phyloP scores from a whole-genome alignment of 2,888 invertebrate species.

The Creontiades dilutus region DNA sequence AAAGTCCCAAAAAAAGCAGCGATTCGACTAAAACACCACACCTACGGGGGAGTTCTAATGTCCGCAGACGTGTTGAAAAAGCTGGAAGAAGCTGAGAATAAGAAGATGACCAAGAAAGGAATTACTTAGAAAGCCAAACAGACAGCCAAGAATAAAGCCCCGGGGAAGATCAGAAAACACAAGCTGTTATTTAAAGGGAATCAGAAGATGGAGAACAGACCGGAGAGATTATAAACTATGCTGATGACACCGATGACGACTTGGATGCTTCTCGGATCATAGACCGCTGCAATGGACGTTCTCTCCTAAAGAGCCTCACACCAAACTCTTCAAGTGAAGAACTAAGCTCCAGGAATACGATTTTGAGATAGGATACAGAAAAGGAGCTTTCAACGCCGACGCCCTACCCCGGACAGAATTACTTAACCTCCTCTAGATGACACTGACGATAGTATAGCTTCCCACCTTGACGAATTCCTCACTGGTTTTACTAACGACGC shows the following conservation, averaged over 20 bases:
- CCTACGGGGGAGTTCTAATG: conserved; percentile 30
- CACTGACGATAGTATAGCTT: too few relatives aligned
- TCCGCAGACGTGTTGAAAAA: conserved; percentile 46
- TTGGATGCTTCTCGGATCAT: background rate
- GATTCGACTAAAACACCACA: conserved; percentile 44
- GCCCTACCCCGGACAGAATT: too few relatives aligned
- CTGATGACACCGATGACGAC: conserved; percentile 10
- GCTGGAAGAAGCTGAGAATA: conserved; percentile 41
- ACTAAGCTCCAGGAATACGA: too few relatives aligned
- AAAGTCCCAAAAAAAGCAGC: conserved; percentile 25
- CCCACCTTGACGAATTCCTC: too few relatives aligned
- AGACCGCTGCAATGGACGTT: too few relatives aligned
- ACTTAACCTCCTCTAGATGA: too few relatives aligned
- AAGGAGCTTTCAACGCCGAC: too few relatives aligned
- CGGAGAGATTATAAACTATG: background rate
- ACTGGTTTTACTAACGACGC: too few relatives aligned
- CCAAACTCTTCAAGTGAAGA: too few relatives aligned
- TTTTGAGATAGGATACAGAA: too few relatives aligned
- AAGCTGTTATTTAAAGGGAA: background rate
- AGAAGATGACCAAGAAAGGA: background rate
- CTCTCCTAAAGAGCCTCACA: too few relatives aligned
- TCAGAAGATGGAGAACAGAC: conserved; percentile 26
- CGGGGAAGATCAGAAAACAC: background rate
- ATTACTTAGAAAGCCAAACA: background rate
- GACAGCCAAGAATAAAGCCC: background rate